Percentiles rank a stretch among this genome's conserved stretches.
Evolutionary conservation across 2,888 invertebrate species (phyloP).

Genomic region (Platynereis dumerilii): DNA sequence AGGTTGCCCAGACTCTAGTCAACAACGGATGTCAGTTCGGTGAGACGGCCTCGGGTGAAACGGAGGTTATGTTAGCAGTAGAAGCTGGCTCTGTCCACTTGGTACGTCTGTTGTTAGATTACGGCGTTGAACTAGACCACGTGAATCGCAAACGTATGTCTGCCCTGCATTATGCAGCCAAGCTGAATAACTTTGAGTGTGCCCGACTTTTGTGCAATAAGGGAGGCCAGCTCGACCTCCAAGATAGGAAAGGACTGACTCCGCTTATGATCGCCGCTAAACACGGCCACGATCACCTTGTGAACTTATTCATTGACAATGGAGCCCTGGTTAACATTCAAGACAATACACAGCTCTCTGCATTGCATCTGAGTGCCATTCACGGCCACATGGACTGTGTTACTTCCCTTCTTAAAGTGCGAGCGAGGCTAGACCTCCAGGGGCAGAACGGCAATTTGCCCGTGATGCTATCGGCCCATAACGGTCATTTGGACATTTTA

Average conservation of each 20-base stretch:
- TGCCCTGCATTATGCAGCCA: conserved; percentile 25
- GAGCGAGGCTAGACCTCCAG: conserved; percentile 12
- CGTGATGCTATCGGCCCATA: conserved; percentile 14
- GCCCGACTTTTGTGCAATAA: neutral
- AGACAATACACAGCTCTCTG: conserved; percentile 2
- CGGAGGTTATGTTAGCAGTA: conserved; percentile 23
- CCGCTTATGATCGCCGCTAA: conserved; percentile 17
- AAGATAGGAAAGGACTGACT: conserved; percentile 22
- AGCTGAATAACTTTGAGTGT: neutral
- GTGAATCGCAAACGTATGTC: conserved; percentile 19
- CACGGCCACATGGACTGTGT: conserved; percentile 15
- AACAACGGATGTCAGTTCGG: neutral
- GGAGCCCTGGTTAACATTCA: conserved; percentile 15
- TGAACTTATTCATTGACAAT: conserved; percentile 4
- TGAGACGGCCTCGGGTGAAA: conserved; percentile 19
- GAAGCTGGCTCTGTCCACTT: conserved; percentile 11
- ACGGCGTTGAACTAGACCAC: conserved; percentile 9
- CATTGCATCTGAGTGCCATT: conserved; percentile 22
- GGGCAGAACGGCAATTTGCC: conserved; percentile 19
- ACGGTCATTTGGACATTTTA: conserved; percentile 18
- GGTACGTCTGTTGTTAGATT: conserved; percentile 14
- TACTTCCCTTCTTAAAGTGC: conserved; percentile 7
- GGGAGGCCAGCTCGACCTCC: neutral
- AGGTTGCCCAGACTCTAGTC: neutral
- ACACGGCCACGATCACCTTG: conserved; percentile 18